Base-by-base conservation (phyloP, 2,888 invertebrate genomes). In the Drosophila eohydei region DNA sequence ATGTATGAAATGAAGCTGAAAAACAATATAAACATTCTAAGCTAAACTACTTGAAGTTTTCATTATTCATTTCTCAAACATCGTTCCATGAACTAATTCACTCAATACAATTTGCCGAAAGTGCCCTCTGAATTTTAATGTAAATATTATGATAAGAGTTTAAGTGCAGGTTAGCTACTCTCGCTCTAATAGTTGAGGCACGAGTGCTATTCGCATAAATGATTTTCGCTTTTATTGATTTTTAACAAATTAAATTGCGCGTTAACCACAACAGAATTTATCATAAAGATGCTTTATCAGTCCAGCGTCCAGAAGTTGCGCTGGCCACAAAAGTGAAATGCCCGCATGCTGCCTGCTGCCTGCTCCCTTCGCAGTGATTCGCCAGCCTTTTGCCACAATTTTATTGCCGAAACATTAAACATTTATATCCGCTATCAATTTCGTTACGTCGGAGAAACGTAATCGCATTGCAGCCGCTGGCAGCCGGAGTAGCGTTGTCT, bases 371-470 rank as follows among this genome's bases (percentile, higher is more conserved):
- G 60, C 68, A 52, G 58, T 62, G 77, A 78, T 55, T 68, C 46
- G 54, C 51, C 65, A 82, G 68, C 81, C 81, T 66, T 77, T 78
- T 44, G 79, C 74, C 73, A 67, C 72, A 77, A 82, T 89, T 88
- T 87, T 89, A 87, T 87, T 87, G 89, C 89, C 89, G 74, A 87
- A 84, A 87, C 86, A 87, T 87, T 89, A 87, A 87, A 87, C 88
- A 87, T 87, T 87, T 87, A 87, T 89, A 87, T 87, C 81, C 89
- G 86, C 86, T 87, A 87, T 87, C 86, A 87, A 87, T 87, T 87
- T 78, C 81, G 82, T 78, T 64, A 77, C 71, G 83, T 75, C 72
- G 88, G 65, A 72, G 70, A 81, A 80, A 67, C 74, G 87, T 89
- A 89, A 89, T 89, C 86, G 89, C 75, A 85, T 83, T 88, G 79